phyloP scores from a whole-genome alignment of 2,888 invertebrate genomes.

The Cantharis nigra region DNA sequence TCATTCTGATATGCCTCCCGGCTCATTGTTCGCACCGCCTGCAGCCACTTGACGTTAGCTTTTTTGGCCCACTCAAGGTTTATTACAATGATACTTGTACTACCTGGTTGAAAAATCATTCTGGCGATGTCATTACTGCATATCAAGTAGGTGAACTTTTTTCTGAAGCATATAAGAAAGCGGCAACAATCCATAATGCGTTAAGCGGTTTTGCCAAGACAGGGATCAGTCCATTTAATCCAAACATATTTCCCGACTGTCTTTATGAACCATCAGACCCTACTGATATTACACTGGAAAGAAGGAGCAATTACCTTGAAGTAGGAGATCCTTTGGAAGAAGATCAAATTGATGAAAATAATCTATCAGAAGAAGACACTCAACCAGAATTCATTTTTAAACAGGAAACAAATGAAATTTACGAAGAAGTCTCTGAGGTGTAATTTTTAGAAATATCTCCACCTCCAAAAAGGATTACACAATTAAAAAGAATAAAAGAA shows the following conservation, averaged over 20 bases:
- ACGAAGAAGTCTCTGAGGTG: no score
- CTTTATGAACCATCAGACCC: conserved; percentile 12
- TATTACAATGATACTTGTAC: neutral
- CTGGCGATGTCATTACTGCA: neutral
- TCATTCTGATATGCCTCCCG: neutral
- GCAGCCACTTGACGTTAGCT: conserved; percentile 8
- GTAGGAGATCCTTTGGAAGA: no score
- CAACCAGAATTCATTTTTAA: no score
- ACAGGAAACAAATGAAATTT: no score
- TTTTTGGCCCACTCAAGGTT: conserved; percentile 11
- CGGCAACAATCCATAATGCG: conserved; percentile 5
- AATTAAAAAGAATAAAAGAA: no score
- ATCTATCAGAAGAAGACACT: no score
- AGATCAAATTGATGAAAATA: no score
- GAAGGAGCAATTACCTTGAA: no score
- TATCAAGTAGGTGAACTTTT: neutral
- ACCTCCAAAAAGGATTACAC: no score
- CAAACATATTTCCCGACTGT: conserved; percentile 3
- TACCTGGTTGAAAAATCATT: conserved; percentile 9
- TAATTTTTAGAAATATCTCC: no score
- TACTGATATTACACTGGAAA: neutral
- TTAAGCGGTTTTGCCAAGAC: conserved; percentile 3
- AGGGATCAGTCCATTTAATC: conserved; percentile 10
- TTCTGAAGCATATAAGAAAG: conserved; percentile 1
- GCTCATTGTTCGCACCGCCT: conserved; percentile 6